A percentile compares a stretch with the other conserved stretches of the same genome.
Conservation (phyloP, 2,888 invertebrate genomes). For the Erebia ligea region DNA sequence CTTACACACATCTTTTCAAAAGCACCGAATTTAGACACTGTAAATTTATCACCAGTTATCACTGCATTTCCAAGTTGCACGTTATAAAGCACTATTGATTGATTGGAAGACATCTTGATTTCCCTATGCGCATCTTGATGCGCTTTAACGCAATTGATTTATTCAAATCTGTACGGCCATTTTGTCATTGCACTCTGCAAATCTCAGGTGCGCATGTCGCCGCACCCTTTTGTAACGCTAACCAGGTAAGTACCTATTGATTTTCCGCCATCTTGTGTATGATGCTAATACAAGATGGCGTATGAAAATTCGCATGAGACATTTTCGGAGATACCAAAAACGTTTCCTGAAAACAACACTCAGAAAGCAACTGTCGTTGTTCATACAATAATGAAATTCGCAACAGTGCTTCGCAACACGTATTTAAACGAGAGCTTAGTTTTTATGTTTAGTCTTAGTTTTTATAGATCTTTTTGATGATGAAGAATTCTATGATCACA, state of each 20-base stretch:
- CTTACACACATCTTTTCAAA: too few relatives aligned
- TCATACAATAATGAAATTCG: not conserved
- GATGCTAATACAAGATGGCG: conserved; percentile 1
- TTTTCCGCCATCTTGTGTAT: conserved; percentile 12
- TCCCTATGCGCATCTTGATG: too few relatives aligned
- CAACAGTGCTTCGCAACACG: conserved; percentile 7
- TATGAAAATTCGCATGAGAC: not conserved
- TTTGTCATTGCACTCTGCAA: not conserved
- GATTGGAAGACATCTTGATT: too few relatives aligned
- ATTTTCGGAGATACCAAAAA: not conserved
- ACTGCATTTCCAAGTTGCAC: too few relatives aligned
- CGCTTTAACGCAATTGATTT: too few relatives aligned
- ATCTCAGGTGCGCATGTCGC: not conserved
- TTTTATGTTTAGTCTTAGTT: not conserved
- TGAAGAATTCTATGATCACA: not conserved
- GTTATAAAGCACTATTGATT: too few relatives aligned
- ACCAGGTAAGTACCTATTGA: conserved; percentile 1
- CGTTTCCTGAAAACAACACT: not conserved
- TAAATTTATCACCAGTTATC: too few relatives aligned
- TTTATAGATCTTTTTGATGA: too few relatives aligned
- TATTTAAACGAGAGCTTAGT: not conserved
- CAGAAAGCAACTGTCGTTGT: not conserved
- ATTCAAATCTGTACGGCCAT: too few relatives aligned
- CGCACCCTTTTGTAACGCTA: not conserved
- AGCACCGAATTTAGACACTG: too few relatives aligned